phyloP scores from a whole-genome alignment of 2,797 vertebrate species.

The Acrossocheilus wenchowensis region DNA sequence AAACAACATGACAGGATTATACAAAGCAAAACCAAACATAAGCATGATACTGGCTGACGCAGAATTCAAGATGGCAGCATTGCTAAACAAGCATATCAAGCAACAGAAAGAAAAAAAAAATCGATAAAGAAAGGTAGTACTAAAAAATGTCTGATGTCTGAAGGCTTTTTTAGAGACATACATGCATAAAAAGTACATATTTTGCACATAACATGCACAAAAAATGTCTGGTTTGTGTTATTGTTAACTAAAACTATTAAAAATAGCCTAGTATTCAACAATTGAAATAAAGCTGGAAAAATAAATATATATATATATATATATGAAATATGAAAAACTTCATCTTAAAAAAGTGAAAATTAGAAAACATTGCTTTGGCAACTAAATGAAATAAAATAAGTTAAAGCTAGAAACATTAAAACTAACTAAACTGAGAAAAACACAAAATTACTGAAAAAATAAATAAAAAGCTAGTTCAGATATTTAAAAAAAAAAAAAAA shows the following conservation, averaged over 20 bases:
- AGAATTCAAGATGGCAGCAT: background rate
- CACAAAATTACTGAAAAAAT: background rate
- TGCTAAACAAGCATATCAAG: background rate
- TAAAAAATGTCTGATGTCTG: background rate
- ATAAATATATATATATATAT: too few relatives aligned
- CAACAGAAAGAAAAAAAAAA: background rate
- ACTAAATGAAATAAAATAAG: background rate
- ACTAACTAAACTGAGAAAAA: background rate
- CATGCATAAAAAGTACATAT: too few relatives aligned
- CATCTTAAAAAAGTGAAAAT: background rate
- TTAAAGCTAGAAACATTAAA: background rate
- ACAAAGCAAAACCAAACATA: background rate
- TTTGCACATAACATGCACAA: background rate
- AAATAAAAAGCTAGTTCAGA: background rate
- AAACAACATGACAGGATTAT: background rate
- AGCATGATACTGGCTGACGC: background rate
- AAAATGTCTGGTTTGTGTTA: background rate
- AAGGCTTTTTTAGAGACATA: too few relatives aligned
- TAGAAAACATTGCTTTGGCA: background rate
- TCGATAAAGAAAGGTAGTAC: background rate
- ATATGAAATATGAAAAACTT: background rate
- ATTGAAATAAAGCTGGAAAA: background rate
- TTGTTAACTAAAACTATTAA: background rate
- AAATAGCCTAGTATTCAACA: background rate
- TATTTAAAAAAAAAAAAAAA: too few relatives aligned